Conservation (phyloP, 30 jellyfish, hydroid and myxozoan species). For the Euphysa ruthae region DNA sequence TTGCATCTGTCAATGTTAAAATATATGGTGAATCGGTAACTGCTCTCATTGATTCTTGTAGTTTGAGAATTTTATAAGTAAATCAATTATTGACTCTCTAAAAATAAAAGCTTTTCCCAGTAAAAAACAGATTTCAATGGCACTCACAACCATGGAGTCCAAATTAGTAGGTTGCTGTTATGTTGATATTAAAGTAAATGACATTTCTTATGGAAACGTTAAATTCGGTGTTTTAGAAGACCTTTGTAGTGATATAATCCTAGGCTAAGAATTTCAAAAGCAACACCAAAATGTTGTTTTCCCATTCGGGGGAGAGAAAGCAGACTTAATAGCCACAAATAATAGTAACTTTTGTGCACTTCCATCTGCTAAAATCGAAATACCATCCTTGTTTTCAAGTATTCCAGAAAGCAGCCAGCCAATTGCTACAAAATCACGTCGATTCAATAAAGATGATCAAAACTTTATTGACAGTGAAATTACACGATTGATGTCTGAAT, state of each 20-base stretch:
- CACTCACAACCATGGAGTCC: neutral
- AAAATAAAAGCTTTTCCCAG: neutral
- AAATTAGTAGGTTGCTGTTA: neutral
- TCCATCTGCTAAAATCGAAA: neutral
- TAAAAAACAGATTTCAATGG: neutral
- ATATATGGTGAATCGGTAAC: neutral
- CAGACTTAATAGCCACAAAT: constrained; percentile 11
- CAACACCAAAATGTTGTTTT: too few relatives aligned
- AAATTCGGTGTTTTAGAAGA: constrained; percentile 3
- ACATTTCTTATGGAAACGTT: constrained; percentile 6
- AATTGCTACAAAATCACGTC: constrained; percentile 56
- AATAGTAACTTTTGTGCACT: neutral
- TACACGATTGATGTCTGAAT: constrained; percentile 18
- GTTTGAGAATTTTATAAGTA: constrained; percentile 13
- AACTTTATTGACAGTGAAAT: constrained; percentile 27
- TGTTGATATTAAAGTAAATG: constrained; percentile 9
- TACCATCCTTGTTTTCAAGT: neutral
- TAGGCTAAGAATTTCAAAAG: constrained; percentile 26
- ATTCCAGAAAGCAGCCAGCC: constrained; percentile 32
- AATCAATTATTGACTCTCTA: too few relatives aligned
- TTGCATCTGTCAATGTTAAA: constrained; percentile 7
- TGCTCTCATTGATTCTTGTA: constrained; percentile 21
- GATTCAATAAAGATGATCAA: constrained; percentile 23
- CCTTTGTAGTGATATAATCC: constrained; percentile 31
- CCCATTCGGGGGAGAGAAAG: constrained; percentile 20